A percentile compares a stretch with the other conserved stretches of the same genome.
Conservation (phyloP, 2,888 invertebrate genomes). For the Hyles lineata region DNA sequence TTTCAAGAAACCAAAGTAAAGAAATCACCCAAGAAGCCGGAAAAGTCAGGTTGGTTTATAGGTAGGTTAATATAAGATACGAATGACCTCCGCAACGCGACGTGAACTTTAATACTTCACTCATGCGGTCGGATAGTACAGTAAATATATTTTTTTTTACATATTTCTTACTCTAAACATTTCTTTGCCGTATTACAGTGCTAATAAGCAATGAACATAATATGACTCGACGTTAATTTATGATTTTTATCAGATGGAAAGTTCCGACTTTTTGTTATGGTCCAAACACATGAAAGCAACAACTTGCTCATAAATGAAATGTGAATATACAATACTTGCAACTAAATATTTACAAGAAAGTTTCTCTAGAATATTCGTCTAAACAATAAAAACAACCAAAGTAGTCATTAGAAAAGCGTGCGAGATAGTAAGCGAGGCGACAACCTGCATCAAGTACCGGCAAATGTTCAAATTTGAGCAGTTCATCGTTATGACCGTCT, state of each 20-base stretch:
- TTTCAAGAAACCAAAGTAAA: slow-evolving; percentile 64
- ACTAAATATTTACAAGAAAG: background rate
- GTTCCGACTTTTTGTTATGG: background rate
- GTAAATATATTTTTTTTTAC: background rate
- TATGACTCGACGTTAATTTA: background rate
- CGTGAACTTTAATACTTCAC: background rate
- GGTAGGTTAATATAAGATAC: slow-evolving; percentile 55
- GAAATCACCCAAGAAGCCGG: slow-evolving; percentile 60
- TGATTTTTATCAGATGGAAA: background rate
- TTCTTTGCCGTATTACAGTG: background rate
- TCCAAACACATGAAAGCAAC: background rate
- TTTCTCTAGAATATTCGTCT: slow-evolving; percentile 41
- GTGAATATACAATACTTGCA: background rate
- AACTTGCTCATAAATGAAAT: background rate
- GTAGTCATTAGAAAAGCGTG: slow-evolving; percentile 49
- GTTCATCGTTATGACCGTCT: slow-evolving; percentile 28
- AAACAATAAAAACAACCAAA: slow-evolving; percentile 36
- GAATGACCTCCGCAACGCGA: background rate
- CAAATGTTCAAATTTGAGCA: slow-evolving; percentile 34
- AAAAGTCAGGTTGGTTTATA: slow-evolving; percentile 74
- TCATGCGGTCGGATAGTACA: background rate
- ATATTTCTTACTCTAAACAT: no score
- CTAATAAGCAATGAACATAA: background rate
- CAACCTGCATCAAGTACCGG: slow-evolving; percentile 36
- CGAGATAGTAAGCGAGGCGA: slow-evolving; percentile 39